phyloP scores from a whole-genome alignment of 2,888 invertebrate species.

The Lamellibrachia columna region DNA sequence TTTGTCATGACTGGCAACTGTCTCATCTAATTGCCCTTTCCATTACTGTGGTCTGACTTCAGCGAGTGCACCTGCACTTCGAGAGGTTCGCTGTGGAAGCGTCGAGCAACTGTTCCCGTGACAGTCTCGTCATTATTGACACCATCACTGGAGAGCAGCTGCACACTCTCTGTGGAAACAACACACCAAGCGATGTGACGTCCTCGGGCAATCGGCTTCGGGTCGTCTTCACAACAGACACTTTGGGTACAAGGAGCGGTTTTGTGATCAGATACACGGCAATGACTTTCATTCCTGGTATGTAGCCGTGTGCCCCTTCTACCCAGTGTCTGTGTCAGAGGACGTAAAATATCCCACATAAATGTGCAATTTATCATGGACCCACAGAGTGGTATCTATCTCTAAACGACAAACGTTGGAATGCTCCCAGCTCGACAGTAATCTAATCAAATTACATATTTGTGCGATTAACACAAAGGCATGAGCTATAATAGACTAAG shows the following conservation, averaged over 20 bases:
- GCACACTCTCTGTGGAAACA: slow-evolving; percentile 74
- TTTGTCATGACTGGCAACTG: background rate
- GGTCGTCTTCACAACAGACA: slow-evolving; percentile 77
- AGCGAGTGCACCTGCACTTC: background rate
- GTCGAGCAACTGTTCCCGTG: background rate
- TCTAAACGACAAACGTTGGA: too few relatives aligned
- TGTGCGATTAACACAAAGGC: too few relatives aligned
- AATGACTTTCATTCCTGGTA: slow-evolving; percentile 59
- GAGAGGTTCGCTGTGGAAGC: background rate
- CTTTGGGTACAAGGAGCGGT: slow-evolving; percentile 71
- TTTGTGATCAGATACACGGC: slow-evolving; percentile 80
- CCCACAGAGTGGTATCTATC: too few relatives aligned
- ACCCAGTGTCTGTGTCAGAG: too few relatives aligned
- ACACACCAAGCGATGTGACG: slow-evolving; percentile 75
- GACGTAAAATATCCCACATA: too few relatives aligned
- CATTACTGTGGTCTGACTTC: background rate
- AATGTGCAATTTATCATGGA: too few relatives aligned
- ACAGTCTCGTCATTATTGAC: background rate
- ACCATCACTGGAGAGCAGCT: background rate
- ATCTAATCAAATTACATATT: too few relatives aligned
- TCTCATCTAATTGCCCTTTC: background rate
- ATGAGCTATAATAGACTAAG: too few relatives aligned
- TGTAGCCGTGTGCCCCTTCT: background rate
- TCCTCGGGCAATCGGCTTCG: slow-evolving; percentile 77
- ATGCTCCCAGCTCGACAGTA: too few relatives aligned